Base-by-base conservation (phyloP, 2,797 vertebrate species). In the Lophius americanus region DNA sequence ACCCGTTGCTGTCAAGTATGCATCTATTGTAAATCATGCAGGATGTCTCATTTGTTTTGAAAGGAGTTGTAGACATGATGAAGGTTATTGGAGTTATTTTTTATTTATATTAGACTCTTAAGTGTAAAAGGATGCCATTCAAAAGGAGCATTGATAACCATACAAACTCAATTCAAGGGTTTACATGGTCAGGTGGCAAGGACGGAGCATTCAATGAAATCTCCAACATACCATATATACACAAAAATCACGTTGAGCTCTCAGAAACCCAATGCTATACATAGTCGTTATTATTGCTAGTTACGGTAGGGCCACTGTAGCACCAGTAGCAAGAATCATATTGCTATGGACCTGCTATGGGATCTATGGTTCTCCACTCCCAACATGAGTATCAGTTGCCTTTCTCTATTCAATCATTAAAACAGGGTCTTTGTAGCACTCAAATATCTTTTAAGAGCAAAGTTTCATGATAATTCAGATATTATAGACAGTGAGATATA, bases 61-160 rank as follows among this genome's bases (percentile, higher is more conserved):
- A 36, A 41, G 58, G 41, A 63, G 47, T 56, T 14, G 52, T n/a
- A 79, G 43, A 71, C 70, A 83, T 13, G 55, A 76, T 83, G 69
- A 64, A 35, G 77, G 83, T 92, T 91, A 92, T 88, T 83, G 77
- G 91, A 89, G 84, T 93, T 90, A 87, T 91, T 90, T 90, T 94
- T 93, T 86, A 92, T 92, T 93, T 89, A 91, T 93, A 93, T 94
- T 93, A 94, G 92, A 94, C 89, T 94, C 91, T 92, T 86, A 87
- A 93, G 93, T 95, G 94, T 93, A 95, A 95, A 95, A 94, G 92
- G 92, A 93, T 93, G 91, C 91, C 92, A 93, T 94, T 93, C 89
- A 94, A 94, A 94, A 94, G 92, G 93, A 94, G 93, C 92, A 94
- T 94, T 93, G 88, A 83, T 90, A 92, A 93, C 89, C 88, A 90